phyloP scores from a whole-genome alignment of 2,888 invertebrate genomes.

The Saturnia pavonia region DNA sequence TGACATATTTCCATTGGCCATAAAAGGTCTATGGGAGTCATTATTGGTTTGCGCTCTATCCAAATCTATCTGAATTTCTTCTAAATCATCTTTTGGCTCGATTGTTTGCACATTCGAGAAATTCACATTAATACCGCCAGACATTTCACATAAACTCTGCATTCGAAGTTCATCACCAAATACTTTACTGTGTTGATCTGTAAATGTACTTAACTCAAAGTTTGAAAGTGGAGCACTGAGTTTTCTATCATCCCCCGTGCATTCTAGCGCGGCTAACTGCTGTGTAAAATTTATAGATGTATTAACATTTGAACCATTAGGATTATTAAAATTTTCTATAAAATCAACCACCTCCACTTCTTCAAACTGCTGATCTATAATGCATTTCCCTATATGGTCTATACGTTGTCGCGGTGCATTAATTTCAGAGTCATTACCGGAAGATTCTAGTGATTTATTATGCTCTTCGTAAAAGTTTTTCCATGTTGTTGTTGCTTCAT shows the following conservation, averaged over 20 bases:
- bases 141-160: conserved; percentile 48
- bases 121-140: conserved; percentile 59
- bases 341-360: conserved; percentile 61
- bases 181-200: conserved; percentile 59
- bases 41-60: conserved; percentile 38
- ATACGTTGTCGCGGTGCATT: conserved; percentile 47
- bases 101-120: conserved; percentile 50
- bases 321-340: conserved; percentile 37
- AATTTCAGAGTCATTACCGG: conserved; percentile 57
- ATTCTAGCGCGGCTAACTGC: conserved; percentile 52
- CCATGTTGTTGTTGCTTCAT: conserved; percentile 76
- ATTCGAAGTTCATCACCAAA: conserved; percentile 57
- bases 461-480: conserved; percentile 74
- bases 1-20: conserved; percentile 44
- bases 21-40: conserved; percentile 43
- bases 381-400: conserved; percentile 60
- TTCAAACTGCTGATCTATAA: conserved; percentile 67
- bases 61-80: conserved; percentile 62
- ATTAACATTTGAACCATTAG: conserved; percentile 41
- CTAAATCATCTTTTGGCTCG: conserved; percentile 55
- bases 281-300: conserved; percentile 53
- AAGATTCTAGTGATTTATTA: conserved; percentile 68
- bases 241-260: conserved; percentile 45
- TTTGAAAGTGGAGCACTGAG: conserved; percentile 47
- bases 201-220: conserved; percentile 61